Evolutionary conservation across 2,888 invertebrate genomes (phyloP).

Genomic region (Morinoia aosen): DNA sequence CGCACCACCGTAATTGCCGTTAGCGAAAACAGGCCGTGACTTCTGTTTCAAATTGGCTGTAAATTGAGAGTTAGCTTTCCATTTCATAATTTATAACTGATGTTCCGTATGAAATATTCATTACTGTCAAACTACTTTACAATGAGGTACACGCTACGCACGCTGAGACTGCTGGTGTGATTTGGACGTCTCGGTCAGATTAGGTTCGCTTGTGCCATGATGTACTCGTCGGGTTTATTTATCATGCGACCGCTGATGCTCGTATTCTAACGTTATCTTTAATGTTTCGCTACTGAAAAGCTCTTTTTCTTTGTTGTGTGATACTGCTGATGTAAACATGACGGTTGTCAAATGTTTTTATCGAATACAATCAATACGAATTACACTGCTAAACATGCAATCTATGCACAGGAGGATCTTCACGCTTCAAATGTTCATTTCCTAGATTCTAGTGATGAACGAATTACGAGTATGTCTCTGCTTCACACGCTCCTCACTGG

Average conservation of each 20-base stretch:
- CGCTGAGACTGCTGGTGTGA: neutral
- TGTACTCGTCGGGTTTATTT: neutral
- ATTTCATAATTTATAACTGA: neutral
- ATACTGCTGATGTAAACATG: neutral
- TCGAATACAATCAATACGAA: neutral
- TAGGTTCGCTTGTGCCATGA: neutral
- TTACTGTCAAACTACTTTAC: neutral
- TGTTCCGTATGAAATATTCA: neutral
- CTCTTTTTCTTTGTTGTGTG: neutral
- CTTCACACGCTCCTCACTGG: neutral
- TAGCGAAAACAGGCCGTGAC: neutral
- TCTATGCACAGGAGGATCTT: neutral
- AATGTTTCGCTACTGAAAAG: neutral
- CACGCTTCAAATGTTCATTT: neutral
- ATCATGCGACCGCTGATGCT: neutral
- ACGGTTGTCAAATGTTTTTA: neutral
- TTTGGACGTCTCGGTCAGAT: neutral
- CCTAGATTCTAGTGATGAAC: neutral
- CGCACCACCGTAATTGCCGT: too few species aligned
- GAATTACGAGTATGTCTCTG: neutral
- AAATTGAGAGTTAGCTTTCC: neutral
- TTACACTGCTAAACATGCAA: neutral
- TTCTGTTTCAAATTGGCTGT: neutral
- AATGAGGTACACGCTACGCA: neutral
- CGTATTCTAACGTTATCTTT: neutral